phyloP scores from a whole-genome alignment of 2,797 vertebrate genomes.

The Acomys russatus region DNA sequence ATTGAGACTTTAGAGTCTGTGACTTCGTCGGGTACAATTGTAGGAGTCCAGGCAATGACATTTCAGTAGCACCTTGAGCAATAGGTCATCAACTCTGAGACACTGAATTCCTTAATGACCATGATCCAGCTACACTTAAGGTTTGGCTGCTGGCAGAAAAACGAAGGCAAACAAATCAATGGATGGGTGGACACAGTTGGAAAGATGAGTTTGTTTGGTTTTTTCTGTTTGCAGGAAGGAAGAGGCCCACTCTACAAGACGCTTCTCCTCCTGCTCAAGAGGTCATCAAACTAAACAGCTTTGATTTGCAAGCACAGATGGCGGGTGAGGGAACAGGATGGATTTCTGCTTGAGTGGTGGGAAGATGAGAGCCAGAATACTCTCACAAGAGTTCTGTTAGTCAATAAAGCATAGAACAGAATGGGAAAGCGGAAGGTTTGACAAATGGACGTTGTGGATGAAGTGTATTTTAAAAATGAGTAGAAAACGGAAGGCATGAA shows the following conservation, averaged over 20 bases:
- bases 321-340: neutral
- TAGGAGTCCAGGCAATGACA: neutral
- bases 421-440: neutral
- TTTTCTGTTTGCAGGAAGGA: neutral
- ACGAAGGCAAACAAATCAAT: neutral
- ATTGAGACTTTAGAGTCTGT: neutral
- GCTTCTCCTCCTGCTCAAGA: neutral
- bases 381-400: neutral
- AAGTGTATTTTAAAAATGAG: neutral
- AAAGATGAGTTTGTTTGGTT: neutral
- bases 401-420: neutral
- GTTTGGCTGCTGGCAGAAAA: neutral
- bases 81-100: neutral
- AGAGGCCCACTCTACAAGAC: neutral
- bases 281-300: neutral
- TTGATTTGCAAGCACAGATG: neutral
- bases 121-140: neutral
- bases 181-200: neutral
- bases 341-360: neutral
- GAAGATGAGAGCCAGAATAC: neutral
- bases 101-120: neutral
- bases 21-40: neutral
- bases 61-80: neutral
- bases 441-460: neutral
- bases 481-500: neutral